Evolutionary conservation across 2,888 invertebrate genomes (phyloP), one percentile per base, ranked within the genome.

Genomic region (Baccha elongata): DNA sequence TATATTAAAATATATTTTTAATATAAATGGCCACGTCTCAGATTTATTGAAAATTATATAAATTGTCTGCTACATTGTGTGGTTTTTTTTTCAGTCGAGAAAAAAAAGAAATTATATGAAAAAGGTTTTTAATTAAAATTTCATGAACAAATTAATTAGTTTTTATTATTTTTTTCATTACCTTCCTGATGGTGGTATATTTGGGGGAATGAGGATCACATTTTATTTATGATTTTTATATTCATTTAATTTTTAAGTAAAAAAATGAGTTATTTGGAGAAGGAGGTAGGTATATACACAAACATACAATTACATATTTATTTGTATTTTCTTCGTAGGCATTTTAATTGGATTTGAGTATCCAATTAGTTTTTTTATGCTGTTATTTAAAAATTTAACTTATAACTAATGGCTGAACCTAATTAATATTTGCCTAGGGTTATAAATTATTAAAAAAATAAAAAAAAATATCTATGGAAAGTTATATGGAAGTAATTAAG

Each of bases 71-170:
- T 46, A 44, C 10, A 46, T 62, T 62, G 26, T 15, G 19, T 46
- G 55, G 42, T 58, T 74, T 44, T 65, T 32, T 55, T 65, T 67
- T 19, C 26, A 29, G 35, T 58, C 13, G 23, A 19, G 11, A 60
- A 17, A 11, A 44, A 29, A 10, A 44, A 17, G 7, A 60, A 52
- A 55, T 50, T 71, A 65, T 60, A n/a, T n/a, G n/a, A n/a, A n/a
- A 81, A 75, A 81, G 71, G 75, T 75, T 71, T 80, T 75, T 81
- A 81, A 81, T 81, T 81, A 81, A 81, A 74, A 81, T 71, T 81
- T 81, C 44, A 75, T 71, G 65, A 81, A 81, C 69, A 75, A 69
- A 81, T 81, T 81, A 81, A 75, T 75, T 80, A 69, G 58, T 69
- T 75, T 60, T 60, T 55, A 48, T 65, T 69, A 58, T 35, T 69